Evolutionary conservation across 2,113 vertebrate genomes (phyloP), one percentile per base, ranked within the genome.

Genomic region (Neotragus pygmaeus): DNA sequence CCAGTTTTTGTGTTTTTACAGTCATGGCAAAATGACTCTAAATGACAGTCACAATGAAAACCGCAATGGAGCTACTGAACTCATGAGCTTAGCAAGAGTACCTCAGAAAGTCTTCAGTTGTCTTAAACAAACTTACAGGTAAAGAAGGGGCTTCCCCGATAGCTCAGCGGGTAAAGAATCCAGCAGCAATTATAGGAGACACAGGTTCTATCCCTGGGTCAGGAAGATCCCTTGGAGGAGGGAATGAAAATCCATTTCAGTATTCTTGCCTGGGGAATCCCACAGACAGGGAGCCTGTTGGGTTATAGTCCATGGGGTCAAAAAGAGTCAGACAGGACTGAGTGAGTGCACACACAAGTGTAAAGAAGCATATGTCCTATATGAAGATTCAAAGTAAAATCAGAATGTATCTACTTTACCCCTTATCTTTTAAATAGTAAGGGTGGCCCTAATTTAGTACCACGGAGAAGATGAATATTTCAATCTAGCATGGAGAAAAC

Each of bases 401-500:
- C 12, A n/a, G 84, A 21, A 80, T 30, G 19, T 47, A 33, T 12
- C 30, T 73, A 27, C 23, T 55, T 9, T 5, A 21, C 0, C 21
- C 57, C 30, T 23, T 94, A 82, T 89, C 87, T 7, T 90, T 39
- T 21, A 94, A 55, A 36, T 19, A 49, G n/a, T 97, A 93, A 70
- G n/a, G 17, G 97, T 94, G 5, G 45, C 78, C 94, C 49, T 90
- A 49, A 85, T 58, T 95, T 96, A 62, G 49, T 47, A 92, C 19
- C 86, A 96, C 15, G 39, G 33, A 91, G 86, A 97, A 94, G 17
- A 90, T n/a, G 1, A 66, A 88, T 60, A 23, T 60, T 98, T 73
- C 45, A 12, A 19, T 89, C 13, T 81, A 12, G 66, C 73, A 39
- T 58, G 4, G 12, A 23, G n/a, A 88, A 25, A 73, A 19, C 28